phyloP scores from a whole-genome alignment of 2,797 vertebrate species.

The Periparus ater region DNA sequence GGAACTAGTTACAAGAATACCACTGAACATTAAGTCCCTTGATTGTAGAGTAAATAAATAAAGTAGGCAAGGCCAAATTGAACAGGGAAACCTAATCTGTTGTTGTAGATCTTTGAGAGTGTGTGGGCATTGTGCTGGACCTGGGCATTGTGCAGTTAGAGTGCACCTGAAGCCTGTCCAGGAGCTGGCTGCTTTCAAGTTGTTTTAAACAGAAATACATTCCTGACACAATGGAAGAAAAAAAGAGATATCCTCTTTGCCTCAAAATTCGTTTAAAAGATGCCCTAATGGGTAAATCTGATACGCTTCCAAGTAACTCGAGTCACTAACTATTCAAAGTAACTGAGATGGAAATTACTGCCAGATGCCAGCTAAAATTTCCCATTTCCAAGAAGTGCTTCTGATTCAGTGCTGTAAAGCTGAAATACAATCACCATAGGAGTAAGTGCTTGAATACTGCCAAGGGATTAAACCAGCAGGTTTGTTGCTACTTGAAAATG shows the following conservation, averaged over 20 bases:
- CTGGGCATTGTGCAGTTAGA: background rate
- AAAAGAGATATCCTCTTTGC: background rate
- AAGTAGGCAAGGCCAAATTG: background rate
- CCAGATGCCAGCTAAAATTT: slow-evolving; percentile 33
- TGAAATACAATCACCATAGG: background rate
- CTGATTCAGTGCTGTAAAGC: background rate
- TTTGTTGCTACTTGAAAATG: background rate
- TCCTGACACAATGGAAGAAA: background rate
- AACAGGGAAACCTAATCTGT: background rate
- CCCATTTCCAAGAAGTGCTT: background rate
- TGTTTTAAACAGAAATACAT: background rate
- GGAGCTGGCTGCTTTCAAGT: background rate
- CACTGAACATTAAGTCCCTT: background rate
- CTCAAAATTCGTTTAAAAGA: background rate
- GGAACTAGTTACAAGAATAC: background rate
- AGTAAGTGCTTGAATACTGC: background rate
- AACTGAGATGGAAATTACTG: background rate
- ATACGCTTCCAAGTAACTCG: background rate
- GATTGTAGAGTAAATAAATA: background rate
- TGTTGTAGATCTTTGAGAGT: background rate
- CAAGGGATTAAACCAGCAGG: background rate
- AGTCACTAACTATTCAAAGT: background rate
- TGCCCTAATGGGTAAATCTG: background rate
- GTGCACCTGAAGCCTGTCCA: background rate
- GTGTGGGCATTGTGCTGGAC: background rate